Evolutionary conservation across 2,113 vertebrate genomes (phyloP).

Genomic region (Reinhardtius hippoglossoides): DNA sequence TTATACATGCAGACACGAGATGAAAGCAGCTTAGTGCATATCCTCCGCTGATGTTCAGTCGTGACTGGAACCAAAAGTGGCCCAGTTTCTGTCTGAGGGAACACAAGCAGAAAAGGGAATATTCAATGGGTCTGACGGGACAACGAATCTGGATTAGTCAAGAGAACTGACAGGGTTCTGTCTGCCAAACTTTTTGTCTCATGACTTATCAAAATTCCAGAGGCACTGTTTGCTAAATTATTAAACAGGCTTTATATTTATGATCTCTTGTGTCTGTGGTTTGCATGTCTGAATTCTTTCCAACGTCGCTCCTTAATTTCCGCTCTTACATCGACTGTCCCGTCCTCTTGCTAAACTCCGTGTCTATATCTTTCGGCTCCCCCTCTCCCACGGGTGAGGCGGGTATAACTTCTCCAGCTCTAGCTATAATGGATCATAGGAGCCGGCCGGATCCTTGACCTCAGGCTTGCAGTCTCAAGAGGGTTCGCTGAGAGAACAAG

Average conservation of each 20-base stretch:
- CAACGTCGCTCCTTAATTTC: neutral
- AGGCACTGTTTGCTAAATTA: constrained; percentile 27
- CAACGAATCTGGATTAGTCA: constrained; percentile 2
- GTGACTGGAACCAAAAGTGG: neutral
- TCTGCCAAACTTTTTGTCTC: constrained; percentile 30
- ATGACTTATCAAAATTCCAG: constrained; percentile 24
- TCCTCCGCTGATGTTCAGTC: constrained; percentile 21
- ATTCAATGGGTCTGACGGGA: neutral
- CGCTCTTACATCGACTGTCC: neutral
- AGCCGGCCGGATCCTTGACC: constrained; percentile 45
- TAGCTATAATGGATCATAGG: constrained; percentile 34
- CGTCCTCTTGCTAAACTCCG: neutral
- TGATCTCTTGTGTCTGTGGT: neutral
- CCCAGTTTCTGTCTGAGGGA: constrained; percentile 12
- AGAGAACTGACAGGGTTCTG: neutral
- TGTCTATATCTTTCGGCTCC: neutral
- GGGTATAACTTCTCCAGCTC: constrained; percentile 8
- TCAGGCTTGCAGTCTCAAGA: constrained; percentile 7
- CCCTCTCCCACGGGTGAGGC: neutral
- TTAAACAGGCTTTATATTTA: constrained; percentile 21
- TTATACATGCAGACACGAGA: constrained; percentile 18
- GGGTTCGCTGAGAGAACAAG: constrained; percentile 20
- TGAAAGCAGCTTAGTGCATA: constrained; percentile 37
- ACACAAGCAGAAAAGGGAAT: neutral
- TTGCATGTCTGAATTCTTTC: neutral